Conservation (phyloP, 2,113 vertebrate species). For the Hucho hucho region DNA sequence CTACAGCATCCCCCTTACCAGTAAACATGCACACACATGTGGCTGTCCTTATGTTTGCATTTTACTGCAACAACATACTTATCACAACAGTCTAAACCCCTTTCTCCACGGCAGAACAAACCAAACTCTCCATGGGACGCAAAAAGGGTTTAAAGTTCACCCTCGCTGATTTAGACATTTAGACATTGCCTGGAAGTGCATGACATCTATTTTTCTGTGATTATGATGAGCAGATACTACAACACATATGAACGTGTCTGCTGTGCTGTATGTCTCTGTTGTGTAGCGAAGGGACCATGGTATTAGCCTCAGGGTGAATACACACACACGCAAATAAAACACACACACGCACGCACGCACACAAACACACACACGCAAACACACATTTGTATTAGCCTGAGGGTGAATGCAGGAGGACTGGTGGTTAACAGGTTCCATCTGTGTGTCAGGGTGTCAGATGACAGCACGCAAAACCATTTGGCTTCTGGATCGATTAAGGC, state of each 20-base stretch:
- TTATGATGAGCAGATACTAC: not conserved
- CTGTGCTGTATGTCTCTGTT: not conserved
- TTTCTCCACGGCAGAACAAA: not conserved
- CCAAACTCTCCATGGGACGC: not conserved
- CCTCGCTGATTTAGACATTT: not conserved
- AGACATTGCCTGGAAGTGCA: not conserved
- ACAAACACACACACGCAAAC: slow-evolving; percentile 21
- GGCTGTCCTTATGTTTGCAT: not conserved
- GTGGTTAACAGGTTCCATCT: slow-evolving; percentile 47
- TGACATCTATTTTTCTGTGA: not conserved
- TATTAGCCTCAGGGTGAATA: not conserved
- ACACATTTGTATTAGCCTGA: slow-evolving; percentile 7
- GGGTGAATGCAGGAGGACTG: slow-evolving; percentile 3
- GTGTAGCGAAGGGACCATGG: not conserved
- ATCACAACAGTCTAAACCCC: slow-evolving; percentile 10
- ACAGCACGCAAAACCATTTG: slow-evolving; percentile 38
- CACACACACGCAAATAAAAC: not conserved
- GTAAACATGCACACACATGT: slow-evolving; percentile 38
- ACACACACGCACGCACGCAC: not conserved
- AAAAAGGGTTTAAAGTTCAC: not conserved
- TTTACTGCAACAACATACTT: slow-evolving; percentile 7
- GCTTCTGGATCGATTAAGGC: slow-evolving; percentile 11
- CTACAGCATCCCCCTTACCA: slow-evolving; percentile 10
- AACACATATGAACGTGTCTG: not conserved
- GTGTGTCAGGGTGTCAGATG: slow-evolving; percentile 37